These are phyloP conservation scores for Vulpes lagopus DNA, from an alignment of 2,113 vertebrate genomes.

Conservation along the genomic window DNA sequence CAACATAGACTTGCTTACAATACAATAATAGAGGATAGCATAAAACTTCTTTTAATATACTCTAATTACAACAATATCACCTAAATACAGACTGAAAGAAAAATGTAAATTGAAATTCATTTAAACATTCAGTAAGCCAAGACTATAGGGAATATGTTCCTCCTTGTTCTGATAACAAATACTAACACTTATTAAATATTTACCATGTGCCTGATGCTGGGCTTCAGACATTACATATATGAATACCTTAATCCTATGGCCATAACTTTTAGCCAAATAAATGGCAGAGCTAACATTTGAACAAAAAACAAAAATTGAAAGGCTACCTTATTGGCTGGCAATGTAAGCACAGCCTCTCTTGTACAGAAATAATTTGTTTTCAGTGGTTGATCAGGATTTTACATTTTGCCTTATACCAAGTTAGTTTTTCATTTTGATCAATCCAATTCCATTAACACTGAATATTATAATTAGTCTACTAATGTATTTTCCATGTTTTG, in stretches of 20 bases:
- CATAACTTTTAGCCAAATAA: neutral
- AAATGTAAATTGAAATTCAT: neutral
- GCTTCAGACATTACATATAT: neutral
- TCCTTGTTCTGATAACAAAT: conserved; percentile 4
- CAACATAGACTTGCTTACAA: neutral
- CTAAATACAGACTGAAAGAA: neutral
- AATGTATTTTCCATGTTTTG: neutral
- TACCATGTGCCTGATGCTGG: neutral
- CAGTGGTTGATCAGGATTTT: neutral
- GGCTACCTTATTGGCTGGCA: neutral
- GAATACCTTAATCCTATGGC: neutral
- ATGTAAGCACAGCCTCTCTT: neutral
- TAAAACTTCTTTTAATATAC: neutral
- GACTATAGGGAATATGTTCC: neutral
- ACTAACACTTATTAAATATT: neutral
- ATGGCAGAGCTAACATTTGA: neutral
- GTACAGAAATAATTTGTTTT: neutral
- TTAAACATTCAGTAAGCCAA: conserved; percentile 1
- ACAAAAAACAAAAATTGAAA: neutral
- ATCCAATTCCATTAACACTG: neutral
- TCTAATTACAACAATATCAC: neutral
- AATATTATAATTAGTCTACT: neutral
- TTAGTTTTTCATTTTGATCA: neutral
- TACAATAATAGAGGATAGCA: neutral
- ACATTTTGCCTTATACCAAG: neutral